A percentile compares a stretch with the other conserved stretches of the same genome.
These are phyloP conservation scores for Campylomormyrus tamandua DNA, from an alignment of 2,113 vertebrate species.

Conservation along the genomic window DNA sequence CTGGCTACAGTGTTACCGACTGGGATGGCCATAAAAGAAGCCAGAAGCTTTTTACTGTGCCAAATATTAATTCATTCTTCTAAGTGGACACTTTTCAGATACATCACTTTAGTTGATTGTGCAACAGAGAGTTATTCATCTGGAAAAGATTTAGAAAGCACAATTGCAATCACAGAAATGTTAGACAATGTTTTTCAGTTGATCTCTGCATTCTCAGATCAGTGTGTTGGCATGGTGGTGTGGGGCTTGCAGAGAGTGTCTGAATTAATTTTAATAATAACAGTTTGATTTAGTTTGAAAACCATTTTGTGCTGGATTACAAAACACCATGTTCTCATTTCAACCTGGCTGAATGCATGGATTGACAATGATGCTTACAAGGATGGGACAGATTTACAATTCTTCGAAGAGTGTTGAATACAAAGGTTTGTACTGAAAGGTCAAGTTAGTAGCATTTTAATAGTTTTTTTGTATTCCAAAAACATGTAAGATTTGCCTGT, in stretches of 20 bases:
- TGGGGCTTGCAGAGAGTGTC: slow-evolving; percentile 33
- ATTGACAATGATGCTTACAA: neutral
- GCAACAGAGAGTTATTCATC: neutral
- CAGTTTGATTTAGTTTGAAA: neutral
- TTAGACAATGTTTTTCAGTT: slow-evolving; percentile 49
- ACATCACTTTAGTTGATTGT: neutral
- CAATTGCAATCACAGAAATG: slow-evolving; percentile 45
- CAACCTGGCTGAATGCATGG: neutral
- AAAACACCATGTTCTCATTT: neutral
- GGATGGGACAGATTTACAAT: too few species aligned
- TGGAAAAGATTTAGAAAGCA: neutral
- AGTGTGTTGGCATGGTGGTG: neutral
- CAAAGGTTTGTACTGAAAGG: neutral
- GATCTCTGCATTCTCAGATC: slow-evolving; percentile 41
- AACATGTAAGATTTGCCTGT: neutral
- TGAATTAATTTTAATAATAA: slow-evolving; percentile 29
- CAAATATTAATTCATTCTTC: neutral
- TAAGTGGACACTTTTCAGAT: neutral
- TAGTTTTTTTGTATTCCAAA: neutral
- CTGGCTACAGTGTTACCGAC: too few species aligned
- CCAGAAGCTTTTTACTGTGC: too few species aligned
- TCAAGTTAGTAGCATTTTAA: neutral
- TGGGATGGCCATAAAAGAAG: too few species aligned
- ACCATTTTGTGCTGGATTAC: neutral
- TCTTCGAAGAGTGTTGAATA: neutral